These are phyloP conservation scores for Odontocerum albicorne DNA, from an alignment of 2,888 invertebrate species.

Conservation along the genomic window DNA sequence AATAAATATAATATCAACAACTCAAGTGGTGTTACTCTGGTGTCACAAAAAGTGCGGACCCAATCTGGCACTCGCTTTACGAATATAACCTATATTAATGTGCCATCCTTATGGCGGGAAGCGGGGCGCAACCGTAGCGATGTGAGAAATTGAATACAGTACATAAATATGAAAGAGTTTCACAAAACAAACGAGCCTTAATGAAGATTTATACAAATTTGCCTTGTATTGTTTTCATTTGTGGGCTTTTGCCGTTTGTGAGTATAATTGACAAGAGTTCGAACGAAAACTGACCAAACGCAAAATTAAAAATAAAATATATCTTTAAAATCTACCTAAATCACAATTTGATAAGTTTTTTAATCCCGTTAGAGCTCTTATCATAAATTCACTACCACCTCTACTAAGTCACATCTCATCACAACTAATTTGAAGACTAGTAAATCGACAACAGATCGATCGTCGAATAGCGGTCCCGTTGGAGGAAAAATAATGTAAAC, in stretches of 20 bases:
- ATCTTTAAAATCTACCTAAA: too few species aligned
- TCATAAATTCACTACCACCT: too few species aligned
- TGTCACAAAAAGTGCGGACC: slow-evolving; percentile 32
- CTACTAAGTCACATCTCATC: too few species aligned
- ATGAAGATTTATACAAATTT: slow-evolving; percentile 30
- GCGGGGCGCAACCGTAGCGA: slow-evolving; percentile 9
- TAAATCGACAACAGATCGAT: too few species aligned
- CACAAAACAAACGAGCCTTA: slow-evolving; percentile 24
- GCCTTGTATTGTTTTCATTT: slow-evolving; percentile 15
- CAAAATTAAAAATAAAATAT: too few species aligned
- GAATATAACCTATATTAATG: slow-evolving; percentile 34
- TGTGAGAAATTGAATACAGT: slow-evolving; percentile 27
- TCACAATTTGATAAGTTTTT: too few species aligned
- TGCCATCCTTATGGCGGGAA: slow-evolving; percentile 20
- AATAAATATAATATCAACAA: too few species aligned
- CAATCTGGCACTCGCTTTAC: slow-evolving; percentile 32
- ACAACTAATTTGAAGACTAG: too few species aligned
- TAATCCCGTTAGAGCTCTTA: too few species aligned
- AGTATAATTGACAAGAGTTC: slow-evolving; percentile 8
- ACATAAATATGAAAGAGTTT: slow-evolving; percentile 26
- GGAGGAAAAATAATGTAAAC: too few species aligned
- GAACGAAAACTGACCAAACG: too few species aligned
- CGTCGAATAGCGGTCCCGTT: too few species aligned
- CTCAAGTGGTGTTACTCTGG: neutral
- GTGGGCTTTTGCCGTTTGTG: slow-evolving; percentile 13